Evolutionary conservation across 2,888 invertebrate genomes (phyloP), one percentile per base, ranked within the genome.

Genomic region (Troides aeacus): DNA sequence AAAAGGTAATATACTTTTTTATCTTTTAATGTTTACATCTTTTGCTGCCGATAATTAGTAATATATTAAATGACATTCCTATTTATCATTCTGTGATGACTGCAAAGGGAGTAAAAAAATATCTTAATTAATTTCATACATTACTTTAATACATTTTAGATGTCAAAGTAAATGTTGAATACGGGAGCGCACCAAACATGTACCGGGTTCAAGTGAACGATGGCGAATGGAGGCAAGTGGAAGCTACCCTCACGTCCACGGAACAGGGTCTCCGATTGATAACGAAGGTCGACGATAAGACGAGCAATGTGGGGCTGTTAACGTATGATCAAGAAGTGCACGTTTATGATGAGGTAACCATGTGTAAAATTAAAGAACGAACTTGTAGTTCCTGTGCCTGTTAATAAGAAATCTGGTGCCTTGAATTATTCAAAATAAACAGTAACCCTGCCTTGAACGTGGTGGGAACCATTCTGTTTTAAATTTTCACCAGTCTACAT

Each of bases 91-190:
- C 15, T 46, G 15, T 12, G 15, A 46, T 46, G 46, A 46, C 46
- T 15, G 12, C 15, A 2, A 46, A 46, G 12, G 12, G 2, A 46
- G 46, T 46, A 46, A 46, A 46, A 46, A 15, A 46, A 17, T 15
- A 6, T 42, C 1, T 42, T 42, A 42, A 10, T 12, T 10, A 21
- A 21, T 21, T 21, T 21, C 21, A 21, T 21, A 21, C 21, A 21
- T 21, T 21, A 21, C 21, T 21, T 21, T 21, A 46, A 46, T 46
- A 46, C 15, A 15, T 12, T 46, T 46, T 81, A 94, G 94, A 94
- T 75, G 74, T 92, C 62, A 84, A 84, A 72, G 93, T 95, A 21
- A 90, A 93, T 72, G 91, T 96, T 0, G 93, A 94, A 79, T 94
- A 94, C 75, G 80, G 87, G 39, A 91, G 86, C 36, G 62, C 75